A percentile compares a stretch with the other conserved stretches of the same genome.
These are phyloP conservation scores for Fragum sueziense DNA, from an alignment of 2,888 invertebrate species.

Conservation along the genomic window DNA sequence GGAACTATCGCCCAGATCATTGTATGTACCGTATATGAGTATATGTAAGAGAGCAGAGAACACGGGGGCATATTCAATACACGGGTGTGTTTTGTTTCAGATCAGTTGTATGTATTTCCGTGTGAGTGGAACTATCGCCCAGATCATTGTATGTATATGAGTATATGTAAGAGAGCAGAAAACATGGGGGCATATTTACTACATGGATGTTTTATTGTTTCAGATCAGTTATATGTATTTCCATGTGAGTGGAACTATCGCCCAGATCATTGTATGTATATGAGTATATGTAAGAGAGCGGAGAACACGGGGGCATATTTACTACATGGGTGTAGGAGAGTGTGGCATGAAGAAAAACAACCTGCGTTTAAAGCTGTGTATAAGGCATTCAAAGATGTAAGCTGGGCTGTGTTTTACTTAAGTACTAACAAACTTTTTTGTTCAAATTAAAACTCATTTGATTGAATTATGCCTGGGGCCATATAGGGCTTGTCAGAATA, in stretches of 20 bases:
- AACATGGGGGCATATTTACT: conserved; percentile 90
- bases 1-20: conserved; percentile 97
- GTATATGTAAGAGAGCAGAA: conserved; percentile 90
- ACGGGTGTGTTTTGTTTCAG: conserved; percentile 88
- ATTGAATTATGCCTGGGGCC: too few species aligned
- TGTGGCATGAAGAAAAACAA: conserved; percentile 93
- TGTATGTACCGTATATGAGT: conserved; percentile 97
- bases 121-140: conserved; percentile 96
- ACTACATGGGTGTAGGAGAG: conserved; percentile 93
- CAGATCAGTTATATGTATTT: conserved; percentile 90
- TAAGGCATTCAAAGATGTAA: conserved; percentile 83
- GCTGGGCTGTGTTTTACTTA: not conserved
- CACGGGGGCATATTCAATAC: conserved; percentile 91
- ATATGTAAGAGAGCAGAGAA: conserved; percentile 89
- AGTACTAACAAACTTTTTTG: too few species aligned
- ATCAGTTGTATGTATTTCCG: conserved; percentile 89
- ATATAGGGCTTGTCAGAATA: too few species aligned
- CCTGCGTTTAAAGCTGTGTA: conserved; percentile 91
- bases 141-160: conserved; percentile 98
- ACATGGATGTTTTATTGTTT: conserved; percentile 61
- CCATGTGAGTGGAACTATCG: conserved; percentile 95
- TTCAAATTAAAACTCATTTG: too few species aligned
- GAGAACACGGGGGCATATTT: conserved; percentile 90
- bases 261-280: conserved; percentile 98
- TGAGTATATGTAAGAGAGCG: conserved; percentile 90